Percentiles rank a stretch among this genome's conserved stretches.
phyloP scores from a whole-genome alignment of 1,140 invertebrate genomes.

The Anoplolepis gracilipes region DNA sequence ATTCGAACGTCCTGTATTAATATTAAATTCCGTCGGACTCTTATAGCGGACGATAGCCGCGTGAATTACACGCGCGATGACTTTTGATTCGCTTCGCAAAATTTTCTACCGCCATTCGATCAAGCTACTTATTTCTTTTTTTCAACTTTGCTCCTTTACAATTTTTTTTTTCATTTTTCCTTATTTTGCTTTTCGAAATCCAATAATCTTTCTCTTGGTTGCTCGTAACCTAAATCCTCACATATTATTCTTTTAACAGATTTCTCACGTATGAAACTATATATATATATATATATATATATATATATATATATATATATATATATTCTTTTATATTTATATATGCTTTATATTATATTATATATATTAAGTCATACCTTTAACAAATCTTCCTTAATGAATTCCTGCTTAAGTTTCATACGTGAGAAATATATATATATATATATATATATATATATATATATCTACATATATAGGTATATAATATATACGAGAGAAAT shows the following conservation, averaged over 20 bases:
- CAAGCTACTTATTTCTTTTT: not conserved
- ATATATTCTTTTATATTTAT: too few relatives aligned
- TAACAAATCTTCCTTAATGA: too few relatives aligned
- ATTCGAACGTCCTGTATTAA: constrained; percentile 71
- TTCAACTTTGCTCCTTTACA: not conserved
- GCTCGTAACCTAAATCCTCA: not conserved
- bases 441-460: not conserved
- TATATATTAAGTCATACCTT: too few relatives aligned
- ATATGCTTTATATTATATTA: too few relatives aligned
- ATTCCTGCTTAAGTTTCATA: too few relatives aligned
- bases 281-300: not conserved
- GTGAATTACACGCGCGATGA: constrained; percentile 44
- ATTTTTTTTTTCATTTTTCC: not conserved
- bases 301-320: not conserved
- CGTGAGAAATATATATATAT: too few relatives aligned
- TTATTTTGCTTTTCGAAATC: not conserved
- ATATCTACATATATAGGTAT: not conserved
- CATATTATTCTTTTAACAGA: not conserved
- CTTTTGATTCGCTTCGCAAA: not conserved
- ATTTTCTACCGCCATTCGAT: constrained; percentile 18
- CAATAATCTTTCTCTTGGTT: not conserved
- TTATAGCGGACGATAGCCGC: not conserved
- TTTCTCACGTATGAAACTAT: not conserved
- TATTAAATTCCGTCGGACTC: constrained; percentile 72
- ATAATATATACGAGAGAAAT: not conserved